Conservation (phyloP, 2,888 invertebrate genomes). For the Luperina testacea region DNA sequence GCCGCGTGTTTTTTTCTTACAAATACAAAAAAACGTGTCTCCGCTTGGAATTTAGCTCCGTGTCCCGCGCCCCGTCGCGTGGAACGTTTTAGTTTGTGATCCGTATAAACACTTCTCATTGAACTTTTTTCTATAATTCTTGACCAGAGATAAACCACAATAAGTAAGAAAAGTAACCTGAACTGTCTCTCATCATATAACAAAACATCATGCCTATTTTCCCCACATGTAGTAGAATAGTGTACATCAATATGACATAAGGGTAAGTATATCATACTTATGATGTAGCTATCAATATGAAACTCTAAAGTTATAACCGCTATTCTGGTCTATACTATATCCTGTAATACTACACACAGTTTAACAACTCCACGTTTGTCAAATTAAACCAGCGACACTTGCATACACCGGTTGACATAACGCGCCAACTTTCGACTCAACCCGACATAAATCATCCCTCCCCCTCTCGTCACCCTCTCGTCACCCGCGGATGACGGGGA, state of each 20-base stretch:
- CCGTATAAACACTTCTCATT: background rate
- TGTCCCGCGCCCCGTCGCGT: background rate
- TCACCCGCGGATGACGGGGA: conserved; percentile 45
- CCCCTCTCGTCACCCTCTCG: conserved; percentile 42
- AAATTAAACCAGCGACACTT: conserved; percentile 57
- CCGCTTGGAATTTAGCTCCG: background rate
- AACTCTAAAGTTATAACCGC: background rate
- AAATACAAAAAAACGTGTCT: background rate
- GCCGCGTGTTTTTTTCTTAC: background rate
- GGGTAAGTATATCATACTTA: background rate
- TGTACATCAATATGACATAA: too few relatives aligned
- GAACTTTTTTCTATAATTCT: background rate
- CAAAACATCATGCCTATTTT: background rate
- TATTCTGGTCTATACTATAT: conserved; percentile 3
- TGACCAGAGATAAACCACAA: background rate
- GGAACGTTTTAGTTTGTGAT: background rate
- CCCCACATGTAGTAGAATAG: background rate
- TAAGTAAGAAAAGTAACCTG: background rate
- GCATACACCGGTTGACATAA: conserved; percentile 61
- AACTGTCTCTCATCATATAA: background rate
- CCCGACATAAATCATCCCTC: conserved; percentile 56
- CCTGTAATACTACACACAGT: conserved; percentile 42
- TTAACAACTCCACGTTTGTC: conserved; percentile 47
- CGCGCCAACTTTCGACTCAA: conserved; percentile 52
- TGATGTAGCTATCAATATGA: background rate